Percentiles rank a stretch among this genome's conserved stretches.
phyloP scores from a whole-genome alignment of 37 sponge, comb jelly and placozoan species.

The Hexactinellida sp. region DNA sequence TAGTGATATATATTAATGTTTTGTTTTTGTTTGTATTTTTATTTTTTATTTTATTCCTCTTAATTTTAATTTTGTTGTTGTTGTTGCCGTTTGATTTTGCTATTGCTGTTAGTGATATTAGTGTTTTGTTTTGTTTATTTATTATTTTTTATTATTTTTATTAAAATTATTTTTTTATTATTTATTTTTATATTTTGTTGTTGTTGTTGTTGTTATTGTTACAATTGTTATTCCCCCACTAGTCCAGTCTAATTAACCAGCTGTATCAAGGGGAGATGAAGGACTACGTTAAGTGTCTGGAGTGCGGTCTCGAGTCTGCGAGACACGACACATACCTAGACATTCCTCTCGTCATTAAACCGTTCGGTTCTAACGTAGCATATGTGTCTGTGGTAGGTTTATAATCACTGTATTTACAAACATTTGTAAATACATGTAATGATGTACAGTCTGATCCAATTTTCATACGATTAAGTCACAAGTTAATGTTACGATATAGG shows the following conservation, averaged over 20 bases:
- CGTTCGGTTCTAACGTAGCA: slow-evolving; percentile 49
- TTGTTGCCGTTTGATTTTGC: background rate
- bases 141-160: background rate
- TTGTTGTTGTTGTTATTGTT: background rate
- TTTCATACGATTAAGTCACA: background rate
- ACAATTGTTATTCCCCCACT: background rate
- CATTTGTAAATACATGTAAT: background rate
- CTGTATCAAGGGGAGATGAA: slow-evolving; percentile 77
- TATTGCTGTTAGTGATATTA: background rate
- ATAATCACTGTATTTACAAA: background rate
- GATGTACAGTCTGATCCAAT: background rate
- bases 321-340: slow-evolving; percentile 68
- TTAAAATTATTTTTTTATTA: background rate
- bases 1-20: background rate
- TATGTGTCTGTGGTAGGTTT: slow-evolving; percentile 66
- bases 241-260: slow-evolving; percentile 65
- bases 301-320: slow-evolving; percentile 68
- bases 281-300: slow-evolving; percentile 85
- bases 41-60: background rate
- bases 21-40: background rate
- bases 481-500: too few relatives aligned
- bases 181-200: too few relatives aligned
- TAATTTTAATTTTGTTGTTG: too few relatives aligned
- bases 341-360: slow-evolving; percentile 79
- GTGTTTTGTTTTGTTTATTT: background rate